A percentile compares a stretch with the other conserved stretches of the same genome.
Conservation (phyloP, 1,140 invertebrate species). For the Calosoma granatense region DNA sequence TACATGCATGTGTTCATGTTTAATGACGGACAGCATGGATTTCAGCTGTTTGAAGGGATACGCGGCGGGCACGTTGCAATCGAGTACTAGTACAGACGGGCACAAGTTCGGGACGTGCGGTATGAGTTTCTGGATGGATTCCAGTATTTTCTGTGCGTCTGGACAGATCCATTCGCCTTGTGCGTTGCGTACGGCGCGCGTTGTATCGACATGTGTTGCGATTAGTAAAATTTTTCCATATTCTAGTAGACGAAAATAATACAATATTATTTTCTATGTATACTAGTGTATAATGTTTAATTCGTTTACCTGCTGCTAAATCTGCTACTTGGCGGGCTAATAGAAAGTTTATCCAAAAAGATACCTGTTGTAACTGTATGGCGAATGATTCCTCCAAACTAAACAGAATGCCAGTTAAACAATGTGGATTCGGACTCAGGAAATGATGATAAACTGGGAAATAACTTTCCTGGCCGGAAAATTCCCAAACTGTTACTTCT, state of each 20-base stretch:
- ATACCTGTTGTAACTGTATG: slow-evolving; percentile 61
- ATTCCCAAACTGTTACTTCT: slow-evolving; percentile 69
- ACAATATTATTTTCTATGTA: slow-evolving; percentile 1
- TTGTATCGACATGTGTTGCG: slow-evolving; percentile 55
- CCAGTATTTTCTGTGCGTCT: slow-evolving; percentile 45
- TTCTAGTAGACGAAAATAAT: slow-evolving; percentile 35
- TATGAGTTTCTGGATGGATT: slow-evolving; percentile 34
- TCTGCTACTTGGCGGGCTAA: slow-evolving; percentile 55
- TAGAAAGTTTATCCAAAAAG: slow-evolving; percentile 75
- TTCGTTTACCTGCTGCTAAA: slow-evolving; percentile 56
- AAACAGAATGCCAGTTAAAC: slow-evolving; percentile 56
- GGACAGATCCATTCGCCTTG: slow-evolving; percentile 46
- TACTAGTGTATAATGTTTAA: no score
- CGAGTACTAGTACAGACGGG: slow-evolving; percentile 43
- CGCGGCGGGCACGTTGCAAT: slow-evolving; percentile 48
- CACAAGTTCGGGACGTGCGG: slow-evolving; percentile 29
- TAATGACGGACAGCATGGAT: slow-evolving; percentile 23
- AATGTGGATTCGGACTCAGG: slow-evolving; percentile 25
- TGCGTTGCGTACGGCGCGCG: slow-evolving; percentile 39
- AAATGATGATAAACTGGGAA: slow-evolving; percentile 60
- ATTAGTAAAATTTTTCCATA: slow-evolving; percentile 52
- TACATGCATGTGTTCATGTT: slow-evolving; percentile 29
- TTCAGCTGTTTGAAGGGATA: slow-evolving; percentile 32
- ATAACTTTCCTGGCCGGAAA: slow-evolving; percentile 73
- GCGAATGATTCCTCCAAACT: slow-evolving; percentile 60